Evolutionary conservation across 2,888 invertebrate genomes (phyloP).

Genomic region (Sminthurides aquaticus): DNA sequence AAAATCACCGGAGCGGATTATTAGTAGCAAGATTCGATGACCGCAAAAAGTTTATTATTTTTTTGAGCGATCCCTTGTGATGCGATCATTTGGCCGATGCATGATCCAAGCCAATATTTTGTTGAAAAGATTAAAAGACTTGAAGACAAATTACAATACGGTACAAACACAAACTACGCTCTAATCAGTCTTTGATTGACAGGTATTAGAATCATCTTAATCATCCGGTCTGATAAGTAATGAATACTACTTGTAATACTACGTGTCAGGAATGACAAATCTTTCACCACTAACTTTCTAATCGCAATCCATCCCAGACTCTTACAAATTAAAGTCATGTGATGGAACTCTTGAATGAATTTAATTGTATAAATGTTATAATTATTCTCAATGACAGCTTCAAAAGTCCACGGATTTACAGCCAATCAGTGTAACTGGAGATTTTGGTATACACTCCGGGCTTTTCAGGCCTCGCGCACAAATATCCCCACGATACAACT

Average conservation of each 20-base stretch:
- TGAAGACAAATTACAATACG: too few species aligned
- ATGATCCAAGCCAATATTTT: not conserved
- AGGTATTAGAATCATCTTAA: not conserved
- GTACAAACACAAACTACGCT: not conserved
- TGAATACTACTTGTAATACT: not conserved
- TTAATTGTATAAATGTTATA: too few species aligned
- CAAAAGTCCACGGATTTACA: too few species aligned
- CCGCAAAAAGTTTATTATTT: not conserved
- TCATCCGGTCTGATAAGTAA: not conserved
- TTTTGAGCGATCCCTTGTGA: not conserved
- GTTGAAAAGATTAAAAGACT: not conserved
- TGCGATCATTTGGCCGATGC: not conserved
- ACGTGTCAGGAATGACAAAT: too few species aligned
- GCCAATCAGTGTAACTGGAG: slow-evolving; percentile 15
- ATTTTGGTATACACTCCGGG: slow-evolving; percentile 24
- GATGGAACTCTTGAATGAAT: too few species aligned
- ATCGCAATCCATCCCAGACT: too few species aligned
- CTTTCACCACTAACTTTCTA: too few species aligned
- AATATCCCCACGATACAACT: slow-evolving; percentile 18
- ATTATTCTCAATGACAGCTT: too few species aligned
- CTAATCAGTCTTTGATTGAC: not conserved
- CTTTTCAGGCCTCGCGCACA: slow-evolving; percentile 2
- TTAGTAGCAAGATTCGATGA: not conserved
- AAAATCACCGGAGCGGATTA: too few species aligned
- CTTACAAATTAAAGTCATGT: too few species aligned